These are phyloP conservation scores for Marcusenius ussheri DNA, from an alignment of 2,113 vertebrate genomes.

Conservation along the genomic window DNA sequence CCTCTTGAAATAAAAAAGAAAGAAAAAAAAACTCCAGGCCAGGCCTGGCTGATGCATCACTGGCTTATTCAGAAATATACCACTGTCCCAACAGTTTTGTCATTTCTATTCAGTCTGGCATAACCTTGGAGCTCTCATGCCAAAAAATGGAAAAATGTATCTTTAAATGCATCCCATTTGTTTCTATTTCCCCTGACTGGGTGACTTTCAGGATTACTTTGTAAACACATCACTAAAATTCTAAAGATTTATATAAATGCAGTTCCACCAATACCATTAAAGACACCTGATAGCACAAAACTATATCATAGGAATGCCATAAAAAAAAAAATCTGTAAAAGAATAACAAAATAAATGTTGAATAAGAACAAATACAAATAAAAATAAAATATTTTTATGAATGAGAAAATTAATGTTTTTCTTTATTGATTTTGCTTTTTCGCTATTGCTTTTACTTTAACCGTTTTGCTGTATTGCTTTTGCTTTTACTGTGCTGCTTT, in stretches of 20 bases:
- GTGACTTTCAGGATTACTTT: neutral
- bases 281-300: neutral
- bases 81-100: neutral
- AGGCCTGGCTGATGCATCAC: slow-evolving; percentile 1
- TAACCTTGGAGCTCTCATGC: slow-evolving; percentile 1
- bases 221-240: neutral
- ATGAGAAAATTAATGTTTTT: too few species aligned
- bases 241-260: neutral
- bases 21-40: neutral
- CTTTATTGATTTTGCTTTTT: too few species aligned
- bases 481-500: too few species aligned
- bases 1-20: neutral
- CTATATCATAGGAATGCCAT: too few species aligned
- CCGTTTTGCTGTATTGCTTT: too few species aligned
- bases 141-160: neutral
- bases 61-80: neutral
- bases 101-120: neutral
- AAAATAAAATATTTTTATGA: too few species aligned
- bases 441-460: too few species aligned
- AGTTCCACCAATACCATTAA: neutral
- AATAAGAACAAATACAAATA: too few species aligned
- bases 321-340: too few species aligned
- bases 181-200: neutral
- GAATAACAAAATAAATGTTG: too few species aligned
- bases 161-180: neutral